Base-by-base conservation (phyloP, 2,888 invertebrate species). In the Trachelus tabidus region DNA sequence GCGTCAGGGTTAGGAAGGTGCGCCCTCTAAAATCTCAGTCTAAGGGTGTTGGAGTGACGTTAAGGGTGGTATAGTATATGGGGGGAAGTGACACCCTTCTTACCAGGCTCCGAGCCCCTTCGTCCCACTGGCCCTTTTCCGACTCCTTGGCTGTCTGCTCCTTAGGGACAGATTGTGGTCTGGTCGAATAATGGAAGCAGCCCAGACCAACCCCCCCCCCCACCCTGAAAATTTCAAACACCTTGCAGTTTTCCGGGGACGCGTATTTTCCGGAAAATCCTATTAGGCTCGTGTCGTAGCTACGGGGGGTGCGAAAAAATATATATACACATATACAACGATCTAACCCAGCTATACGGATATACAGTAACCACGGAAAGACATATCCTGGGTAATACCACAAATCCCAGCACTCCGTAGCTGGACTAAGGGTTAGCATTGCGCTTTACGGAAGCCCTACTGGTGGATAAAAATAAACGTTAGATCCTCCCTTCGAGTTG, bases 181-280 rank as follows among this genome's bases (percentile, higher is more conserved):
- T 74, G 77, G 35, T 31, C 74, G 56, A 77, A 75, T 75, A 75
- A 77, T 77, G 71, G 75, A 77, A 75, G 69, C 77, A 6, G 71
- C 30, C 30, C 71, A 3, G 15, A 33, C 30, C 11, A 33, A 2
- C 4, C 12, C 69, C 69, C 68, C 31, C 30, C 69, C 69, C 69
- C 31, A 31, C 77, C 75, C 56, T 69, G 30, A 69, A 75, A 77
- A 75, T 77, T 75, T 77, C 75, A 77, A 75, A 69, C 75, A 69
- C 71, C 68, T 69, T 75, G 75, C 69, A 75, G 75, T 77, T 77
- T 75, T 77, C 71, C 69, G 71, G 69, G 69, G n/a, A 77, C 71
- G 71, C 31, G 71, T 34, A 34, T 71, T 71, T 34, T 71, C 71
- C 71, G 71, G 71, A 71, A 71, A 71, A 71, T 71, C 71, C 31